Evolutionary conservation across 2,113 vertebrate genomes (phyloP).

Genomic region (Nesogale talazaci): DNA sequence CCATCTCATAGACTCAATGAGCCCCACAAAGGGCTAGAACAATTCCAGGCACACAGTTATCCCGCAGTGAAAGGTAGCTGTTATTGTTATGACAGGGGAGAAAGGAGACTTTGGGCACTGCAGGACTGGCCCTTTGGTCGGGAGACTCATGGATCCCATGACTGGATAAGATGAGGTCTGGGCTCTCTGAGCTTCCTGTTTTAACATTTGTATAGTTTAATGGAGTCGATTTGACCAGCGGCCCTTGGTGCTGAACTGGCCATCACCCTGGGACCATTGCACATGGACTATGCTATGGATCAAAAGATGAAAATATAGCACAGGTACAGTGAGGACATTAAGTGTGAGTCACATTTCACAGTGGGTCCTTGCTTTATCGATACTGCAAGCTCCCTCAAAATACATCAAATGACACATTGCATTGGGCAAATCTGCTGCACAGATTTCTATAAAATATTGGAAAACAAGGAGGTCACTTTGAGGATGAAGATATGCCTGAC

Average conservation of each 20-base stretch:
- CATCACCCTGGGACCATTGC: background rate
- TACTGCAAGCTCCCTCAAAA: too few relatives aligned
- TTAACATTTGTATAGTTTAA: background rate
- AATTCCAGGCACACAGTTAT: background rate
- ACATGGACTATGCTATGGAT: background rate
- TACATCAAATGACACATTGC: too few relatives aligned
- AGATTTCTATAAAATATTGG: too few relatives aligned
- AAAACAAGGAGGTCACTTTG: too few relatives aligned
- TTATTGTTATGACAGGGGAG: background rate
- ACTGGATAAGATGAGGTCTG: conserved; percentile 6
- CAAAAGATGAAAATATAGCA: background rate
- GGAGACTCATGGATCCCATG: background rate
- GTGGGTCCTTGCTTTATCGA: background rate
- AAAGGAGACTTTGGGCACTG: background rate
- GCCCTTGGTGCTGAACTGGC: background rate
- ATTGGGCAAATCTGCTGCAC: too few relatives aligned
- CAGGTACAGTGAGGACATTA: background rate
- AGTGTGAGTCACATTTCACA: background rate
- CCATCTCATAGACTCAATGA: background rate
- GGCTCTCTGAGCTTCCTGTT: conserved; percentile 14
- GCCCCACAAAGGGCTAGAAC: background rate
- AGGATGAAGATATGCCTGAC: too few relatives aligned
- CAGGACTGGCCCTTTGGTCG: background rate
- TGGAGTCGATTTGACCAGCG: background rate
- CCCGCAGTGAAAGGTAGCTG: background rate